Conservation (phyloP, 2,797 vertebrate genomes). For the Sciurus carolinensis region DNA sequence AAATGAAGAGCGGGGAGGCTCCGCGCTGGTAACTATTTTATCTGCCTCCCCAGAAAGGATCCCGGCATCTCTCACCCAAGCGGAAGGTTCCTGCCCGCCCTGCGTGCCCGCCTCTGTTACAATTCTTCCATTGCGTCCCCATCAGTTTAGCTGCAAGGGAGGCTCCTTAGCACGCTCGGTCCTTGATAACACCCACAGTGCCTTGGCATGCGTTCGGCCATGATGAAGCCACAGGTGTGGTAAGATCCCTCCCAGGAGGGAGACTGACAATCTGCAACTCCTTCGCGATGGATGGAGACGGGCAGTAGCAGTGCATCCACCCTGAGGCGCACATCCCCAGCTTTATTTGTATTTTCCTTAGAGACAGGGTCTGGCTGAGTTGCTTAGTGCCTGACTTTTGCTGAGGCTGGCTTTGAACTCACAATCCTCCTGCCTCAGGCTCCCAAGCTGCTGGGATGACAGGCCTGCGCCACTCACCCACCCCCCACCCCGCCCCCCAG, state of each 20-base stretch:
- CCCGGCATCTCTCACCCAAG: not conserved
- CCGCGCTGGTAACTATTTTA: not conserved
- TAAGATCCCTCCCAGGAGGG: not conserved
- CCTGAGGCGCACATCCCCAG: not conserved
- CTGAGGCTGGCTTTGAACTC: no score
- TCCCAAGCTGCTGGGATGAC: no score
- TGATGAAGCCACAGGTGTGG: not conserved
- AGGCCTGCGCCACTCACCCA: rapidly evolving
- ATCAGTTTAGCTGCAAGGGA: not conserved
- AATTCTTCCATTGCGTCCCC: slow-evolving; percentile 3
- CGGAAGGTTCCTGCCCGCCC: not conserved
- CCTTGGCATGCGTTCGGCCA: not conserved
- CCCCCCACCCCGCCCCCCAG: rapidly evolving
- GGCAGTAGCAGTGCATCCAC: not conserved
- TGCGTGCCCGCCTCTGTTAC: not conserved
- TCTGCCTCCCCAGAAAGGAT: slow-evolving; percentile 46
- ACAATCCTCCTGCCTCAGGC: no score
- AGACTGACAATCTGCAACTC: not conserved
- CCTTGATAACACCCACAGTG: not conserved
- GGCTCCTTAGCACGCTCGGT: not conserved
- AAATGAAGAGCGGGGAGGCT: not conserved
- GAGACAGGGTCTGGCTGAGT: no score
- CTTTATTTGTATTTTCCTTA: no score
- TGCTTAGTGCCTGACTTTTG: no score
- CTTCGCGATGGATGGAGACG: not conserved